Evolutionary conservation across 2,888 invertebrate genomes (phyloP).

Genomic region (Tachystola acroxantha): DNA sequence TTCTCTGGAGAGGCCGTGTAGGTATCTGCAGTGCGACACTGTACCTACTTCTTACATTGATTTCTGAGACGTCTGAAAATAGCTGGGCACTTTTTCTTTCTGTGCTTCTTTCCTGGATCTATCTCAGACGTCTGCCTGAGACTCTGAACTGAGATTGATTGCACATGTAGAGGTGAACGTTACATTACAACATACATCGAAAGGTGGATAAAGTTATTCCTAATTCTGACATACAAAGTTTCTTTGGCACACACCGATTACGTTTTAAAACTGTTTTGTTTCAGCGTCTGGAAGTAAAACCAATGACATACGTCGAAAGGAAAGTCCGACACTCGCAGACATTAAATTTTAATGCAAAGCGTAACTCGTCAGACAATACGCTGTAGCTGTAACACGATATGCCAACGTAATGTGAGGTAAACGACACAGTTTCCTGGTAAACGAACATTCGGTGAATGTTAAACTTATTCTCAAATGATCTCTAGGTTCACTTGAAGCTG

Average conservation of each 20-base stretch:
- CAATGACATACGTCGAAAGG: too few species aligned
- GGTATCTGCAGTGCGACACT: slow-evolving; percentile 65
- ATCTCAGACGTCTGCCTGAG: background rate
- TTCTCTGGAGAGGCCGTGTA: slow-evolving; percentile 32
- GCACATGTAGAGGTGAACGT: too few species aligned
- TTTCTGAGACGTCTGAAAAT: slow-evolving; percentile 37
- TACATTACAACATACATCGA: too few species aligned
- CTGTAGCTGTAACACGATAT: slow-evolving; percentile 55
- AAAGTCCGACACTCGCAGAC: slow-evolving; percentile 23
- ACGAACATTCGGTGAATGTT: slow-evolving; percentile 46
- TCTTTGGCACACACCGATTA: too few species aligned
- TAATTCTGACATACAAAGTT: too few species aligned
- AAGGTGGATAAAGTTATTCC: too few species aligned
- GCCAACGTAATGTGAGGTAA: slow-evolving; percentile 61
- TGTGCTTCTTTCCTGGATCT: slow-evolving; percentile 5
- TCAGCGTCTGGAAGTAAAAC: too few species aligned
- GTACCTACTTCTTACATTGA: slow-evolving; percentile 39
- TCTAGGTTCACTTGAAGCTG: too few species aligned
- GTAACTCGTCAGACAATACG: slow-evolving; percentile 51
- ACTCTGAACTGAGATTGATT: too few species aligned
- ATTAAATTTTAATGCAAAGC: slow-evolving; percentile 48
- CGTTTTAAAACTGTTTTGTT: too few species aligned
- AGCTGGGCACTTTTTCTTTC: slow-evolving; percentile 13
- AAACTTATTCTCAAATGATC: slow-evolving; percentile 41
- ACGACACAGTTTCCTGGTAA: slow-evolving; percentile 54